Base-by-base conservation (phyloP, 2,888 invertebrate genomes). In the Campoletis raptor region DNA sequence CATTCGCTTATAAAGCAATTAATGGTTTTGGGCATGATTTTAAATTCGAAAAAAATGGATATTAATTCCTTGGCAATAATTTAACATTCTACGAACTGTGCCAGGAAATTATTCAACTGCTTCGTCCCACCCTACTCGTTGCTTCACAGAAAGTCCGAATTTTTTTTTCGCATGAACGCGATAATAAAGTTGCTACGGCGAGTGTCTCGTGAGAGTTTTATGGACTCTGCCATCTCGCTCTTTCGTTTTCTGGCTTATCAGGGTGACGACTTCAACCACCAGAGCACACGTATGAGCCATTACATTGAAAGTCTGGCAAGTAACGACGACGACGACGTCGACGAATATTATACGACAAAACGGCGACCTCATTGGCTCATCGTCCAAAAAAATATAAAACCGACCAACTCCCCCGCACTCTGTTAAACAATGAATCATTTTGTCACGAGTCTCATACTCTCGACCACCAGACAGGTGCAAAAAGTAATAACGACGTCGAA, bases 391-490 rank as follows among this genome's bases (percentile, higher is more conserved):
- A 37, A 73, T 15, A 61, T 42, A 67, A 81, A 74, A 42, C n/a
- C 18, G 40, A 54, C 45, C 74, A 76, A 79, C 69, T 77, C 42
- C 78, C 80, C 52, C 45, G 67, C 52, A 30, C 18, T 42, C 61
- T 48, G 37, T 83, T 72, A 83, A 85, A 87, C 83, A 85, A 79
- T 87, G 87, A 87, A 88, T 89, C 86, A 85, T 85, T 78, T 80
- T 74, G 45, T 83, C 64, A 72, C 61, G 76, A 61, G 36, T 80
- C 70, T 52, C 45, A 45, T 40, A 42, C 42, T 42, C 54, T 69
- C 72, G 74, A 36, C 74, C 74, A 69, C 40, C 15, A 52, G 37
- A 76, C 81, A 85, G 87, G 77, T 84, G 86, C 81, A 52, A 78
- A 37, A 15, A 30, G 48, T 37, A 40, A 67, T 21, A 48, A 73